Evolutionary conservation across 2,113 vertebrate species (phyloP).

Genomic region (Xyrauchen texanus): DNA sequence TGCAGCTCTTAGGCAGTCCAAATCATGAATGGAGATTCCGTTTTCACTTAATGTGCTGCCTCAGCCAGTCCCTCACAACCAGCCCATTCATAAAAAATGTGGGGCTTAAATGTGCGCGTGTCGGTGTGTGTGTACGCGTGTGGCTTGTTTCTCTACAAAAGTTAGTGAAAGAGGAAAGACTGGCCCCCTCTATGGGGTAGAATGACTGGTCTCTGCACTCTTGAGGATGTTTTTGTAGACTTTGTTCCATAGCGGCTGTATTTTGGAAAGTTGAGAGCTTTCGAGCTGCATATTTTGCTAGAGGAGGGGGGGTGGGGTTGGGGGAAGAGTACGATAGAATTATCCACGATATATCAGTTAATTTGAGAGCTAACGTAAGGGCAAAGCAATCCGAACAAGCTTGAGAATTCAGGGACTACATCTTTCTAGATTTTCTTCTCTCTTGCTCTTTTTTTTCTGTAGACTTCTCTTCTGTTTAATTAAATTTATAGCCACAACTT

Average conservation of each 20-base stretch:
- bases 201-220: slow-evolving; percentile 58
- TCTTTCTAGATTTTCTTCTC: background rate
- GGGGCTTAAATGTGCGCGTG: slow-evolving; percentile 54
- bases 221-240: slow-evolving; percentile 71
- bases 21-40: slow-evolving; percentile 72
- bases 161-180: slow-evolving; percentile 22
- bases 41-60: slow-evolving; percentile 71
- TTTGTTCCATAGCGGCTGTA: slow-evolving; percentile 80
- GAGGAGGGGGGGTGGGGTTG: slow-evolving; percentile 23
- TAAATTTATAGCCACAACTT: slow-evolving; percentile 70
- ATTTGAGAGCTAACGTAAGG: slow-evolving; percentile 35
- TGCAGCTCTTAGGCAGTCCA: slow-evolving; percentile 34
- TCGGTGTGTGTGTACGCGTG: slow-evolving; percentile 54
- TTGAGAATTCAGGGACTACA: slow-evolving; percentile 53
- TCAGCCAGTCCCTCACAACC: slow-evolving; percentile 79
- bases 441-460: slow-evolving; percentile 20
- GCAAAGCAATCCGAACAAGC: slow-evolving; percentile 59
- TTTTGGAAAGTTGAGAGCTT: slow-evolving; percentile 75
- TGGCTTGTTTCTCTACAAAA: slow-evolving; percentile 47
- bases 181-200: slow-evolving; percentile 44
- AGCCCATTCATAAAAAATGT: slow-evolving; percentile 79
- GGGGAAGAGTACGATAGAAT: background rate
- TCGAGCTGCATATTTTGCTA: slow-evolving; percentile 68
- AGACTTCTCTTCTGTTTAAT: slow-evolving; percentile 40
- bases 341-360: slow-evolving; percentile 35